These are phyloP conservation scores for Lutjanus erythropterus DNA, from an alignment of 2,113 vertebrate species.

Conservation along the genomic window DNA sequence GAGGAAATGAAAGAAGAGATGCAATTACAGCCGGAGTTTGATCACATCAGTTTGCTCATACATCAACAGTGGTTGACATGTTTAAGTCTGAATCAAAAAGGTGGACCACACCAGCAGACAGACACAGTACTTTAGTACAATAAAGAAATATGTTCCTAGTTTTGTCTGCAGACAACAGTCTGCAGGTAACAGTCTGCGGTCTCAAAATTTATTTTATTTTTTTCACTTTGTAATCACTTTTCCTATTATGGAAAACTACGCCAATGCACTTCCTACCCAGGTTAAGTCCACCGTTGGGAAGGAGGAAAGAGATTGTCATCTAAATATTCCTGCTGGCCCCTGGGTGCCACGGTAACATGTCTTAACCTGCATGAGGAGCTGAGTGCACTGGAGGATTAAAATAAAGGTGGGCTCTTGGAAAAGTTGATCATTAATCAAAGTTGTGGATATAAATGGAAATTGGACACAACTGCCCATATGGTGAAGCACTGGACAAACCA, in stretches of 20 bases:
- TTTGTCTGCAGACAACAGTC: no score
- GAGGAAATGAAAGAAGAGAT: slow-evolving; percentile 31
- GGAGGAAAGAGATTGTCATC: slow-evolving; percentile 3
- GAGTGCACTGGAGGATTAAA: neutral
- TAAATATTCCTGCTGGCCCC: slow-evolving; percentile 48
- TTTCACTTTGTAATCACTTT: neutral
- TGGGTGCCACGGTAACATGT: slow-evolving; percentile 51
- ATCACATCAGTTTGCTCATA: slow-evolving; percentile 6
- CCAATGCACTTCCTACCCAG: neutral
- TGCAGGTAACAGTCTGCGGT: no score
- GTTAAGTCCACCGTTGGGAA: neutral
- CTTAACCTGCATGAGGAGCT: slow-evolving; percentile 7
- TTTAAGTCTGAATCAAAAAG: neutral
- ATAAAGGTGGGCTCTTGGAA: slow-evolving; percentile 22
- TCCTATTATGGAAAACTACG: slow-evolving; percentile 17
- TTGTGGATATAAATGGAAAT: slow-evolving; percentile 50
- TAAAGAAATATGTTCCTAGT: no score
- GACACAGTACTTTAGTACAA: neutral
- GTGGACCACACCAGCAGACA: neutral
- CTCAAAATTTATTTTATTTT: no score
- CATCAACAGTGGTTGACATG: neutral
- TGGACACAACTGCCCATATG: slow-evolving; percentile 50
- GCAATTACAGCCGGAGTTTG: neutral
- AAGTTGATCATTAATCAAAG: slow-evolving; percentile 73
- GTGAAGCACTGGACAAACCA: slow-evolving; percentile 28